Evolutionary conservation across 2,888 invertebrate genomes (phyloP).

Genomic region (Campaea margaritaria): DNA sequence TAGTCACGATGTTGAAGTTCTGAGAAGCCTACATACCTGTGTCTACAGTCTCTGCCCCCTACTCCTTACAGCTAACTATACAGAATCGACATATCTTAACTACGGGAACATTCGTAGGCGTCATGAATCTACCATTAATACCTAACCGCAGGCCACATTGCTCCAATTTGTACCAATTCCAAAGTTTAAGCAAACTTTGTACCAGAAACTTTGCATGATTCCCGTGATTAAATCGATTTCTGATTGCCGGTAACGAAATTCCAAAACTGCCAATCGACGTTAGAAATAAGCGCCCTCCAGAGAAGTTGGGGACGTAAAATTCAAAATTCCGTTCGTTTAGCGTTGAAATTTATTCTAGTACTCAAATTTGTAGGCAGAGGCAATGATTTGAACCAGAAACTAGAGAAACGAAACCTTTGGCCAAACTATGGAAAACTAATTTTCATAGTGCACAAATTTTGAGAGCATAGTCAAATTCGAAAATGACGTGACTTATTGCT

Average conservation of each 20-base stretch:
- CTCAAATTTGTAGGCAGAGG: slow-evolving; percentile 33
- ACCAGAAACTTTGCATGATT: slow-evolving; percentile 77
- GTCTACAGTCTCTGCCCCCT: background rate
- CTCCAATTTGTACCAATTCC: slow-evolving; percentile 81
- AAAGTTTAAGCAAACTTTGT: slow-evolving; percentile 79
- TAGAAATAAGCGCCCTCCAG: slow-evolving; percentile 65
- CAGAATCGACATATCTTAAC: slow-evolving; percentile 56
- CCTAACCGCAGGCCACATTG: slow-evolving; percentile 76
- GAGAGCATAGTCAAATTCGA: too few species aligned
- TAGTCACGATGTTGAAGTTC: background rate
- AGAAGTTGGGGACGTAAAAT: slow-evolving; percentile 72
- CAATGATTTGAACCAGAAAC: slow-evolving; percentile 33
- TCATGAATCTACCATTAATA: slow-evolving; percentile 80
- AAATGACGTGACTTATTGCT: too few species aligned
- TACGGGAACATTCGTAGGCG: slow-evolving; percentile 52
- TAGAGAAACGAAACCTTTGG: slow-evolving; percentile 14
- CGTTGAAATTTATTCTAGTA: slow-evolving; percentile 57
- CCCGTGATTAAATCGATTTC: slow-evolving; percentile 83
- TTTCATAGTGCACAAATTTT: background rate
- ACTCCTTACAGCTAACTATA: slow-evolving; percentile 39
- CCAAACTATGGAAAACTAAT: slow-evolving; percentile 3
- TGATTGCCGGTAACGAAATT: slow-evolving; percentile 77
- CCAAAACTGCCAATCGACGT: slow-evolving; percentile 78
- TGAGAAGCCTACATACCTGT: background rate
- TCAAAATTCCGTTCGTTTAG: slow-evolving; percentile 63